These are phyloP conservation scores for Xenops minutus DNA, from an alignment of 2,797 vertebrate genomes.

Conservation along the genomic window DNA sequence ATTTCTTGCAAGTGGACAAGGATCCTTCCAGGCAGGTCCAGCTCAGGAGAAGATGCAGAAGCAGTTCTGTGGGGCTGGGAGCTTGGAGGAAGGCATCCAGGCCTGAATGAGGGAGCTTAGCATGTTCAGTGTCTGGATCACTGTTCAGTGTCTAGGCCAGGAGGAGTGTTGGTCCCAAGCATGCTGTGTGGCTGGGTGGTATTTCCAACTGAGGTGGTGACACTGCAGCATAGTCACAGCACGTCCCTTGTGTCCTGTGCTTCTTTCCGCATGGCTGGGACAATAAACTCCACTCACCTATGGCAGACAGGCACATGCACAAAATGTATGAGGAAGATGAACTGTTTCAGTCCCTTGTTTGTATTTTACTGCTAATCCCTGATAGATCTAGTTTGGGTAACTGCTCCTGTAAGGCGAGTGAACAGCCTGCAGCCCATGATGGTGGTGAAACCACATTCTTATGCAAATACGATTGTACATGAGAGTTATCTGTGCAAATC, in stretches of 20 bases:
- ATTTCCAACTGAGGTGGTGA: neutral
- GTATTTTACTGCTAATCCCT: constrained; percentile 9
- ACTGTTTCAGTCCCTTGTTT: neutral
- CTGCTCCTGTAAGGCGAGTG: neutral
- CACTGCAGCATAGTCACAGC: neutral
- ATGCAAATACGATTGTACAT: constrained; percentile 3
- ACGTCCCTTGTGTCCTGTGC: neutral
- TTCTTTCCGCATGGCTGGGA: neutral
- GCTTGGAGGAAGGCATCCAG: neutral
- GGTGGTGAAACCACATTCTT: constrained; percentile 9
- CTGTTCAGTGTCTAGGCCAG: neutral
- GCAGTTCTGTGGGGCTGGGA: neutral
- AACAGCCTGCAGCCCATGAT: neutral
- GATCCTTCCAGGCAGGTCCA: accelerated
- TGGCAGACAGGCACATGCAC: neutral
- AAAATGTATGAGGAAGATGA: neutral
- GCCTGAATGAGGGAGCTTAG: neutral
- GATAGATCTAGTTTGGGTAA: neutral
- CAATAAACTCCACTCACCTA: neutral
- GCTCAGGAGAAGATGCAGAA: neutral
- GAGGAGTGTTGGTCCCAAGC: neutral
- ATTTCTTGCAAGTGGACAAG: neutral
- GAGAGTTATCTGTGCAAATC: constrained; percentile 51
- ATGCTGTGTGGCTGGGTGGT: neutral
- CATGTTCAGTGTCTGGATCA: neutral